phyloP scores from a whole-genome alignment of 2,888 invertebrate genomes.

The Toxonevra muliebris region DNA sequence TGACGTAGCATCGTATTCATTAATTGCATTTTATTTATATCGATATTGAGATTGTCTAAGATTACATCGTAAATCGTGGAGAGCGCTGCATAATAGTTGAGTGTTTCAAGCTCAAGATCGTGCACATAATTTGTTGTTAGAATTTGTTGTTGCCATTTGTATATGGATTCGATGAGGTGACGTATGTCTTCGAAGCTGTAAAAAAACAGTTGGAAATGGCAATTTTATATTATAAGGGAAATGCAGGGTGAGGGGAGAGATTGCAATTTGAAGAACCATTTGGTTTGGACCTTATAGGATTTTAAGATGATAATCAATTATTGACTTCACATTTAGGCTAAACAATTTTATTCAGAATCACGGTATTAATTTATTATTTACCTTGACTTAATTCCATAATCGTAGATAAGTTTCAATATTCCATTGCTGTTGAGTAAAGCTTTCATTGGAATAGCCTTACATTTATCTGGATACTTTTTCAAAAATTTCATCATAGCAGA shows the following conservation, averaged over 20 bases:
- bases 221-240: no score
- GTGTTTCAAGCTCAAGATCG: slow-evolving; percentile 53
- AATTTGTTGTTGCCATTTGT: slow-evolving; percentile 53
- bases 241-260: no score
- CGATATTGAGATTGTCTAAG: slow-evolving; percentile 37
- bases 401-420: slow-evolving; percentile 48
- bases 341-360: no score
- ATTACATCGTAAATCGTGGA: slow-evolving; percentile 54
- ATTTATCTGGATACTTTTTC: slow-evolving; percentile 41
- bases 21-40: slow-evolving; percentile 46
- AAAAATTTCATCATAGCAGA: slow-evolving; percentile 49
- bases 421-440: slow-evolving; percentile 48
- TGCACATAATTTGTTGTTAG: slow-evolving; percentile 44
- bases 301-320: no score
- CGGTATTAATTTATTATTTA: background rate
- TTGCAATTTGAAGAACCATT: no score
- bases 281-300: no score
- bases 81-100: slow-evolving; percentile 55
- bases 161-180: slow-evolving; percentile 49
- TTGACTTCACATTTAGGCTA: no score
- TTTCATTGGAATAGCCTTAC: slow-evolving; percentile 47
- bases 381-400: slow-evolving; percentile 44
- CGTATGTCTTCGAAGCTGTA: slow-evolving; percentile 52
- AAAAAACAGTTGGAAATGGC: background rate
- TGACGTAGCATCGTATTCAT: slow-evolving; percentile 55